A percentile compares a stretch with the other conserved stretches of the same genome.
Evolutionary conservation across 2,113 vertebrate species (phyloP).

Genomic region (Barbus barbus): DNA sequence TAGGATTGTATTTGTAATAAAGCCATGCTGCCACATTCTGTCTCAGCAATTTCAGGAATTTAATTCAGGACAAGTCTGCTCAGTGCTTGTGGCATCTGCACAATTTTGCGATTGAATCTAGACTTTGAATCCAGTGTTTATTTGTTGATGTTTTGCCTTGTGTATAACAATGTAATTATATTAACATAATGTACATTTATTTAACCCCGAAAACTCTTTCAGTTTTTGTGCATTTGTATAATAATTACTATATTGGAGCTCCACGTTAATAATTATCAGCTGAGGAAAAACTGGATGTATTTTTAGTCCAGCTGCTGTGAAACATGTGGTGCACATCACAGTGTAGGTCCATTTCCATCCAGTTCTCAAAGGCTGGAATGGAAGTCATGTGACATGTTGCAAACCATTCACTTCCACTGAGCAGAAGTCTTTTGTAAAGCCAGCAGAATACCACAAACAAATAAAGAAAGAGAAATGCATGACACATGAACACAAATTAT

Average conservation of each 20-base stretch:
- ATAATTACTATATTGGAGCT: not conserved
- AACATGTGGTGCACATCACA: not conserved
- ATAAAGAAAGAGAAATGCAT: not conserved
- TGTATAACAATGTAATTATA: not conserved
- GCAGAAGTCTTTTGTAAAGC: not conserved
- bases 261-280: not conserved
- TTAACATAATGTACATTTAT: not conserved
- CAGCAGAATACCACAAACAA: not conserved
- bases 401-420: not conserved
- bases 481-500: not conserved
- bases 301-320: not conserved
- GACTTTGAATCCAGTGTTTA: not conserved
- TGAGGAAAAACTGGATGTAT: not conserved
- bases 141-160: not conserved
- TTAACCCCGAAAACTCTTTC: not conserved
- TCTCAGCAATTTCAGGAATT: not conserved
- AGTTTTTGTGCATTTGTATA: not conserved
- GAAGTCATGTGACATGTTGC: not conserved
- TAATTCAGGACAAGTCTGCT: not conserved
- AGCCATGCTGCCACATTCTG: not conserved
- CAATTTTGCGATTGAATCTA: not conserved
- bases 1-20: conserved; percentile 19
- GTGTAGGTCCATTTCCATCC: not conserved
- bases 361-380: not conserved
- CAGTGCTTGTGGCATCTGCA: not conserved